Percentiles rank a stretch among this genome's conserved stretches.
Evolutionary conservation across 2,888 invertebrate genomes (phyloP).

Genomic region (Blomia tropicalis): DNA sequence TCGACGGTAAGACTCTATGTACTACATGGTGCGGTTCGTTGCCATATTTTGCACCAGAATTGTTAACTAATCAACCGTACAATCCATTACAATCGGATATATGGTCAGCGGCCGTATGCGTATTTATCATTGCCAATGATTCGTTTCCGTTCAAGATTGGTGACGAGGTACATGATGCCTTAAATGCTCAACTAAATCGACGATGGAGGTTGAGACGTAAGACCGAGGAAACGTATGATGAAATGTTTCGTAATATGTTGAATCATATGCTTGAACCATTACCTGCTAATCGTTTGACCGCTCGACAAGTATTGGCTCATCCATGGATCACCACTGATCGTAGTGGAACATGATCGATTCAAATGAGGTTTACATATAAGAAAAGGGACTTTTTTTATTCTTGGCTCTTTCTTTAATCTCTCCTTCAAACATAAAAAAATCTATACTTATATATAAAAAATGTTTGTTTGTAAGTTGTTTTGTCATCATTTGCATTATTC

Average conservation of each 20-base stretch:
- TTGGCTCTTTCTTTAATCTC: too few species aligned
- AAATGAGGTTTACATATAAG: too few species aligned
- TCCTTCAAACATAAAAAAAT: too few species aligned
- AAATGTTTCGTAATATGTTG: background rate
- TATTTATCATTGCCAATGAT: slow-evolving; percentile 13
- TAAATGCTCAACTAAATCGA: background rate
- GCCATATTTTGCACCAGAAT: slow-evolving; percentile 19
- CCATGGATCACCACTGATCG: too few species aligned
- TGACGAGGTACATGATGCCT: background rate
- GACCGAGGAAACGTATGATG: background rate
- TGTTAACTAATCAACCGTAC: slow-evolving; percentile 8
- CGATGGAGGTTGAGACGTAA: background rate
- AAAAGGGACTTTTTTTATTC: too few species aligned
- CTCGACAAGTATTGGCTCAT: background rate
- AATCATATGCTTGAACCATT: background rate
- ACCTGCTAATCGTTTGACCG: background rate
- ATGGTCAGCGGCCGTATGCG: slow-evolving; percentile 21
- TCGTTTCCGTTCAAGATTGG: slow-evolving; percentile 14
- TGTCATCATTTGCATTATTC: too few species aligned
- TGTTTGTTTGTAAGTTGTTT: too few species aligned
- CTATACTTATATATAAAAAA: too few species aligned
- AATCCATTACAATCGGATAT: slow-evolving; percentile 18
- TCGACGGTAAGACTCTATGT: background rate
- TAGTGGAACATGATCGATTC: too few species aligned
- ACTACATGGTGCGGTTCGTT: slow-evolving; percentile 16